Conservation (phyloP, 2,888 invertebrate genomes). For the Phragmatobia fuliginosa region DNA sequence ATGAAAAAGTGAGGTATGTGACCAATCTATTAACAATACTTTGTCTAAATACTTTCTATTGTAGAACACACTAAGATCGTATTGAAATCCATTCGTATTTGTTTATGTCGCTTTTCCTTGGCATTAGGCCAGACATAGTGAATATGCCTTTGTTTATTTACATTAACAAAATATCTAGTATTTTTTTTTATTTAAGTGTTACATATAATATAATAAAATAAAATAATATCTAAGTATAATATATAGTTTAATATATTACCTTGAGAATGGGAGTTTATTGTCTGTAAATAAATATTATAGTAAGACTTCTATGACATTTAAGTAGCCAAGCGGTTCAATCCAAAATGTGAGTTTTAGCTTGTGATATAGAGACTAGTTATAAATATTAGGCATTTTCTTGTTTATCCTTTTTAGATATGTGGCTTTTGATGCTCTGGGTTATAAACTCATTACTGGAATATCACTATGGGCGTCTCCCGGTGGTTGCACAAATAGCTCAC, state of each 20-base stretch:
- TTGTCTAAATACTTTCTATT: not conserved
- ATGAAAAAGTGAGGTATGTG: constrained; percentile 93
- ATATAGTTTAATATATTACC: no score
- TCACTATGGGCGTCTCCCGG: constrained; percentile 78
- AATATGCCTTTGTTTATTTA: constrained; percentile 8
- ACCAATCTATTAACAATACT: not conserved
- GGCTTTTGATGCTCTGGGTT: constrained; percentile 93
- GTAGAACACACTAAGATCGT: not conserved
- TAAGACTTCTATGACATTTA: not conserved
- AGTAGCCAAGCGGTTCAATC: not conserved
- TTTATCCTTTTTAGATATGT: constrained; percentile 89
- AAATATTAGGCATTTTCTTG: constrained; percentile 41
- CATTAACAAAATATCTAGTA: not conserved
- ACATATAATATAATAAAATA: no score
- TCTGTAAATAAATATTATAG: not conserved
- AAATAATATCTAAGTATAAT: no score
- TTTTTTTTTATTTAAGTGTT: no score
- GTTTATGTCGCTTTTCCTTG: constrained; percentile 6
- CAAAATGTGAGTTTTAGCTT: not conserved
- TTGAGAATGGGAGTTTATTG: not conserved
- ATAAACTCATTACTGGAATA: constrained; percentile 94
- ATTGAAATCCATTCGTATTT: not conserved
- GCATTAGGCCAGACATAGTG: constrained; percentile 8
- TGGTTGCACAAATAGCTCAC: constrained; percentile 53
- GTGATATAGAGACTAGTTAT: constrained; percentile 3